Evolutionary conservation across 2,888 invertebrate genomes (phyloP), one percentile per base, ranked within the genome.

Genomic region (Lepetodrilus schrolli): DNA sequence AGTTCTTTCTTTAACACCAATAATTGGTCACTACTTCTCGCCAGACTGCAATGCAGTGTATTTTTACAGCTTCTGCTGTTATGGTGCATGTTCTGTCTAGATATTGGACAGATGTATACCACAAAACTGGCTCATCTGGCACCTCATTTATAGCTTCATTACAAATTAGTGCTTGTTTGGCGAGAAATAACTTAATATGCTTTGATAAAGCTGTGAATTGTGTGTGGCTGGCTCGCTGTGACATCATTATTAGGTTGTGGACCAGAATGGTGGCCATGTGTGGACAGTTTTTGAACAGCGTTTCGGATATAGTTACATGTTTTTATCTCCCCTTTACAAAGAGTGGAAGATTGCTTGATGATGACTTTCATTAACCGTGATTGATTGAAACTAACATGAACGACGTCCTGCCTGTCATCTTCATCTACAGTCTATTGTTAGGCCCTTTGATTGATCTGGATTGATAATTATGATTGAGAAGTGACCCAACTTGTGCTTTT

Each of bases 381-480:
- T 58, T 58, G 58, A 58, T 58, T 58, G 58, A 23, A n/a, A 58
- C 26, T 30, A 30, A 30, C 58, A 17, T 23, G 30, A 23, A 23
- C 58, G 26, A 23, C 17, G 58, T 58, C 26, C 26, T 17, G n/a
- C n/a, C 34, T 30, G 17, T 43, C 43, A 43, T 43, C 17, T 43
- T 43, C 43, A 43, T 43, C 43, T 58, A 3, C 26, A 2, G n/a
- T 13, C 21, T 13, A 21, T 58, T 58, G 58, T 58, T 23, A 58
- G 30, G 7, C 58, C 26, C 34, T 23, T 7, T 58, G 26, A 58
- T 58, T 30, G 34, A 58, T 23, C 17, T 58, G n/a, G 58, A 58
- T 58, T 58, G 58, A 58, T 58, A 58, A 58, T 58, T 58, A 58
- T 58, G 30, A 58, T 30, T 58, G 58, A 58, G 34, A 58, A 58